Conservation (phyloP, 2,113 vertebrate genomes). For the Hypomesus transpacificus region DNA sequence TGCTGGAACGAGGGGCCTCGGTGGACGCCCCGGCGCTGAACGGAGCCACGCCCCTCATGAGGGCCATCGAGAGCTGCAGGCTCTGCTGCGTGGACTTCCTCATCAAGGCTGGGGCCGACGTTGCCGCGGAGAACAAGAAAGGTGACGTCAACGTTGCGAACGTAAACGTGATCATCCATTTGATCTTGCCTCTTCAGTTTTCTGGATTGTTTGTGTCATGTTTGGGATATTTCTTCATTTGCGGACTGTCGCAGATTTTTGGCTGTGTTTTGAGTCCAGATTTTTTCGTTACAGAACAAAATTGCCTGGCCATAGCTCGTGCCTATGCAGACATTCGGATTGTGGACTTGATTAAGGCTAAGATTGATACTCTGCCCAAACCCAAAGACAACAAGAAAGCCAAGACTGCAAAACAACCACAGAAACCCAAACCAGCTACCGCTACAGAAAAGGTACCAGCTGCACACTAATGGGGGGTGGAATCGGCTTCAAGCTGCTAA, state of each 20-base stretch:
- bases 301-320: conserved; percentile 77
- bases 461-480: no score
- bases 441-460: conserved; percentile 57
- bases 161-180: neutral
- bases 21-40: conserved; percentile 75
- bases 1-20: conserved; percentile 77
- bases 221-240: neutral
- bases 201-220: neutral
- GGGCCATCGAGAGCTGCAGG: conserved; percentile 82
- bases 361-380: conserved; percentile 71
- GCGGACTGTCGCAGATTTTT: neutral
- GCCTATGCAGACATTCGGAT: conserved; percentile 76
- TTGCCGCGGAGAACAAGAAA: conserved; percentile 75
- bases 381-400: conserved; percentile 57
- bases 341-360: conserved; percentile 76
- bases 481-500: no score
- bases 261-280: conserved; percentile 14
- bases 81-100: conserved; percentile 82
- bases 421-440: conserved; percentile 50
- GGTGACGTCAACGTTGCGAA: conserved; percentile 63
- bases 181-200: neutral
- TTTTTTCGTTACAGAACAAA: conserved; percentile 70
- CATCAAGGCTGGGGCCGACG: conserved; percentile 78
- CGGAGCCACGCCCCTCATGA: conserved; percentile 84
- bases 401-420: conserved; percentile 55